Base-by-base conservation (phyloP, 2,888 invertebrate species). In the Leucoma salicis region DNA sequence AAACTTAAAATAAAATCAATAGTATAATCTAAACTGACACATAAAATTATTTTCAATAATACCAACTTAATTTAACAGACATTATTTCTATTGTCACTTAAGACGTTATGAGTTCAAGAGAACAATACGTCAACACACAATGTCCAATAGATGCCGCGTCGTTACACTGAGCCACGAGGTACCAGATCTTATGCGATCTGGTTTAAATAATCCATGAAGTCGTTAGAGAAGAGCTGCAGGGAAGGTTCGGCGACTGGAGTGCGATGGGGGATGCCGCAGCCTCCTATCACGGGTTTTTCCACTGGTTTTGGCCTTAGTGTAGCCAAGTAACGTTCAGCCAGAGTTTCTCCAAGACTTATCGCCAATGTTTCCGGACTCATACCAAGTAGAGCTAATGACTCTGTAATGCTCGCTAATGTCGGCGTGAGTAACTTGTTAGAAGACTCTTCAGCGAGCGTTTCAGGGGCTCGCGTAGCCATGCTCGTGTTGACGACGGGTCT, bases 141-240 rank as follows among this genome's bases (percentile, higher is more conserved):
- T 73, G 73, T 78, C 63, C 66, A 61, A 62, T 67, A 61, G 50
- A 60, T 64, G 66, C 74, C 61, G 66, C 66, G 56, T 64, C 57
- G 45, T 58, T 49, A 14, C 31, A 24, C 11, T 18, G 27, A 31
- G 35, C 21, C 34, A 37, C 14, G 7, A 14, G 13, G 7, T 28
- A 14, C 13, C 24, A 34, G 18, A 16, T 52, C 49, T 78, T 84
- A 91, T 60, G 91, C 91, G 74, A 92, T 91, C 79, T 91, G 91
- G 76, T 92, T 92, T 63, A 92, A 77, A 75, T 92, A 92, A 72
- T 92, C 90, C 59, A 91, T 90, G 77, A 92, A 92, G 70, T 92
- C 91, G 73, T 91, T 92, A 46, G 92, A 92, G 74, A 92, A 91
- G 48, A 92, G 88, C 75, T 92, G 92, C 65, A 92, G 83, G 32